phyloP scores from a whole-genome alignment of 2,113 vertebrate species.

The Bagarius yarrelli region DNA sequence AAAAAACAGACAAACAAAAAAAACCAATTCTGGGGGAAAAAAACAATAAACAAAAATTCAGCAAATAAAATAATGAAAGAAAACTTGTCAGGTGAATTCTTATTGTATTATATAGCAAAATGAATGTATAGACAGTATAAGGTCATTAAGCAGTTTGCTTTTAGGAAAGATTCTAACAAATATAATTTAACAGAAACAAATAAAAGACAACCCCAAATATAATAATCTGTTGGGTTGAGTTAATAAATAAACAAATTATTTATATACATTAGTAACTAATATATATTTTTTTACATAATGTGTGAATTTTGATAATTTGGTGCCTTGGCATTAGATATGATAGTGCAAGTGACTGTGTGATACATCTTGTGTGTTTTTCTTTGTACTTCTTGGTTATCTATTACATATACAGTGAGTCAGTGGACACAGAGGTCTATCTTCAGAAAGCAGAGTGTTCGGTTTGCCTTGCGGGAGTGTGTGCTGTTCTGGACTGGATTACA shows the following conservation, averaged over 20 bases:
- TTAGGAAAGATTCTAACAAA: not conserved
- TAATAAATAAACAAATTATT: not conserved
- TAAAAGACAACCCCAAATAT: not conserved
- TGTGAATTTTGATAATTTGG: not conserved
- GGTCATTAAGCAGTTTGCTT: not conserved
- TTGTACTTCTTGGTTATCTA: not conserved
- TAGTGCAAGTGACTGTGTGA: not conserved
- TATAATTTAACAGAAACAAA: not conserved
- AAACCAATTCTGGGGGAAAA: not conserved
- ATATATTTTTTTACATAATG: not conserved
- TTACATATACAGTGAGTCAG: slow-evolving; percentile 25
- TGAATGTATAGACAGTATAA: not conserved
- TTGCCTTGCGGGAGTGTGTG: slow-evolving; percentile 9
- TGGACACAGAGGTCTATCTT: not conserved
- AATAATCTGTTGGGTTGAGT: not conserved
- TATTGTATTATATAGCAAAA: not conserved
- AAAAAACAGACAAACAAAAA: not conserved
- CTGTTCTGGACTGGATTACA: slow-evolving; percentile 13
- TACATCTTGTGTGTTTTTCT: not conserved
- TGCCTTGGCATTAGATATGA: not conserved
- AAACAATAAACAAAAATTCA: not conserved
- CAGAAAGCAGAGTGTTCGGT: slow-evolving; percentile 7
- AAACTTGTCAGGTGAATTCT: not conserved
- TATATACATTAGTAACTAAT: not conserved
- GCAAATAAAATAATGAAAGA: not conserved